These are phyloP conservation scores for Drosophila hydei DNA, from an alignment of 1,140 invertebrate genomes.

Conservation along the genomic window DNA sequence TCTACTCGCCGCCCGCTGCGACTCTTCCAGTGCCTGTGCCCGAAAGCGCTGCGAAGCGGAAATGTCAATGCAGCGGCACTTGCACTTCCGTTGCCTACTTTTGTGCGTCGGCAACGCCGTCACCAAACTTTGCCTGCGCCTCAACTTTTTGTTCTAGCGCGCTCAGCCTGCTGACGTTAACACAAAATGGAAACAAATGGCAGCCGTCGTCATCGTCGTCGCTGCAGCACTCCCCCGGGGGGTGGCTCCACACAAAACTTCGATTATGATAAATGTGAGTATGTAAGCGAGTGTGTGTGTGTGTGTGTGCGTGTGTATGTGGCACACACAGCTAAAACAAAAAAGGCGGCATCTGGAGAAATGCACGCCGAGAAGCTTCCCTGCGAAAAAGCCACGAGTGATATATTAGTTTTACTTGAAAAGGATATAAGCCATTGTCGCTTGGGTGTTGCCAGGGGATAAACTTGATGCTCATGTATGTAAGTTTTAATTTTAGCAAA, in stretches of 20 bases:
- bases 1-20: slow-evolving; percentile 9
- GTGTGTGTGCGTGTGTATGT: slow-evolving; percentile 29
- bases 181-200: slow-evolving; percentile 81
- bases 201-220: slow-evolving; percentile 40
- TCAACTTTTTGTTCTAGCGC: slow-evolving; percentile 66
- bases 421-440: neutral
- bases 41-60: slow-evolving; percentile 75
- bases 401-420: slow-evolving; percentile 1
- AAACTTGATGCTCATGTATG: neutral
- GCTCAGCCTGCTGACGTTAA: slow-evolving; percentile 75
- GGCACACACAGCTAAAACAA: slow-evolving; percentile 22
- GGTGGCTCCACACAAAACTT: slow-evolving; percentile 52
- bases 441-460: neutral
- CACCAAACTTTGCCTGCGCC: slow-evolving; percentile 58
- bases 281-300: slow-evolving; percentile 3
- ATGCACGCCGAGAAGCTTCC: slow-evolving; percentile 9
- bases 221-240: neutral
- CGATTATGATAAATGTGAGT: slow-evolving; percentile 77
- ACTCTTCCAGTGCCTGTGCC: slow-evolving; percentile 19
- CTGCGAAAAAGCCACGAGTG: neutral
- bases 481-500: neutral
- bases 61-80: slow-evolving; percentile 80
- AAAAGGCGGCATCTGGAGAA: neutral
- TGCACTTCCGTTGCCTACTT: slow-evolving; percentile 75
- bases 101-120: slow-evolving; percentile 53